These are phyloP conservation scores for Emydoidea blandingii DNA, from an alignment of 2,797 vertebrate species.

Conservation along the genomic window DNA sequence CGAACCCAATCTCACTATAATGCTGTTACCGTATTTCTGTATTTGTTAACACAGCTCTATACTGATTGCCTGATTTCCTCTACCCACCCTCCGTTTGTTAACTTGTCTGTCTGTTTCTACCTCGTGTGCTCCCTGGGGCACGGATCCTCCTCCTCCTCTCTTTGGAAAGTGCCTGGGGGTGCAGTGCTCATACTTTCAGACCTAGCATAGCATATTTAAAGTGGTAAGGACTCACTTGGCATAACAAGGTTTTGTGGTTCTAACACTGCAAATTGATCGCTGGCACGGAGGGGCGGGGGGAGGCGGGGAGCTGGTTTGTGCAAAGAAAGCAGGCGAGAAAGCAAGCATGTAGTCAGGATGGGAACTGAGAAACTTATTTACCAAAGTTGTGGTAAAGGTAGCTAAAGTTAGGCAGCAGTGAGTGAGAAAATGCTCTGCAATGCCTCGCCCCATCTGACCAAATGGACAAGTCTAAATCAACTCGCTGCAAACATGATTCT, in stretches of 20 bases:
- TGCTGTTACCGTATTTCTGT: neutral
- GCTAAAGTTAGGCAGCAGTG: neutral
- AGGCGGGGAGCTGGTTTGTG: neutral
- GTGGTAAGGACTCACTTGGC: neutral
- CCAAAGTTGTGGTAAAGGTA: neutral
- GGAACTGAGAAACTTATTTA: neutral
- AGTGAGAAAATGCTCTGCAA: rapidly evolving
- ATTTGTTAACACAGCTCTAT: neutral
- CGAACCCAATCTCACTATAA: neutral
- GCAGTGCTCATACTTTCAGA: neutral
- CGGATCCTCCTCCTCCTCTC: neutral
- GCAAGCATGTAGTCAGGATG: no score
- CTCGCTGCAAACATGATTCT: neutral
- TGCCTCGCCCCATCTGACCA: neutral
- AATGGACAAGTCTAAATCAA: neutral
- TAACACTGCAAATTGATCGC: neutral
- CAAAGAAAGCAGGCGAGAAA: neutral
- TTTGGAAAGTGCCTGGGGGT: neutral
- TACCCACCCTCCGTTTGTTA: neutral
- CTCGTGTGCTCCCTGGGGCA: neutral
- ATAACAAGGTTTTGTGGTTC: neutral
- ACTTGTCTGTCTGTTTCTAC: neutral
- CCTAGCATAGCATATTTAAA: neutral
- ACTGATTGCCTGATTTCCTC: no score
- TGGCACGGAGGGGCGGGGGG: no score